A percentile compares a stretch with the other conserved stretches of the same genome.
phyloP scores from a whole-genome alignment of 2,888 invertebrate genomes.

The Drosophila neonasuta region DNA sequence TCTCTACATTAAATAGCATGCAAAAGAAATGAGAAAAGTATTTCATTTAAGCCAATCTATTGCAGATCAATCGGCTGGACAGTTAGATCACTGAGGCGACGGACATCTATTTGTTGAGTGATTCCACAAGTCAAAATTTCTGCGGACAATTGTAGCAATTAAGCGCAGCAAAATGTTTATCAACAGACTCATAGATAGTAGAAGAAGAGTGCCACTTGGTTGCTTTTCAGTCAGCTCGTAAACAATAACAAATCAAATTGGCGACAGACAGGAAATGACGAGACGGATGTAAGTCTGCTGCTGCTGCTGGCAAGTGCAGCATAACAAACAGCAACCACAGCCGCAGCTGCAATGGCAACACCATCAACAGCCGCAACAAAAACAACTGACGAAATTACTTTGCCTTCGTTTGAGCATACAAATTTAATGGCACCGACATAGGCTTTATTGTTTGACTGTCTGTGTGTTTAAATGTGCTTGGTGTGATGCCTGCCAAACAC shows the following conservation, averaged over 20 bases:
- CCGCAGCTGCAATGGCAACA: constrained; percentile 19
- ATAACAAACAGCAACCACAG: constrained; percentile 45
- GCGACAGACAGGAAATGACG: constrained; percentile 48
- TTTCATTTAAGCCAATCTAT: neutral
- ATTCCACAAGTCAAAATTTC: constrained; percentile 6
- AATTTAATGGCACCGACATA: constrained; percentile 49
- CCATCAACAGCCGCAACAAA: constrained; percentile 20
- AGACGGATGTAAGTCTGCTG: constrained; percentile 49
- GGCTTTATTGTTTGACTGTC: constrained; percentile 1
- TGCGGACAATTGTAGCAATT: constrained; percentile 51
- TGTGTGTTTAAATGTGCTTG: constrained; percentile 4
- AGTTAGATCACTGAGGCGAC: neutral
- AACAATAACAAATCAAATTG: constrained; percentile 63
- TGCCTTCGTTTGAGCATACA: constrained; percentile 48
- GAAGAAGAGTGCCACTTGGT: neutral
- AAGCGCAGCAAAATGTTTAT: constrained; percentile 43
- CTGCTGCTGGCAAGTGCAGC: constrained; percentile 43
- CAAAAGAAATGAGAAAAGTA: neutral
- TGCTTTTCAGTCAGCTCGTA: constrained; percentile 35
- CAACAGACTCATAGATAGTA: constrained; percentile 29
- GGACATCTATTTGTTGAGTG: constrained; percentile 17
- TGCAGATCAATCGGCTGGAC: neutral
- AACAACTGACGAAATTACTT: constrained; percentile 38
- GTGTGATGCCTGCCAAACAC: constrained; percentile 20
- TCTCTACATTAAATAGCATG: constrained; percentile 35